phyloP scores from a whole-genome alignment of 2,797 vertebrate species.

The Botia kubotai region DNA sequence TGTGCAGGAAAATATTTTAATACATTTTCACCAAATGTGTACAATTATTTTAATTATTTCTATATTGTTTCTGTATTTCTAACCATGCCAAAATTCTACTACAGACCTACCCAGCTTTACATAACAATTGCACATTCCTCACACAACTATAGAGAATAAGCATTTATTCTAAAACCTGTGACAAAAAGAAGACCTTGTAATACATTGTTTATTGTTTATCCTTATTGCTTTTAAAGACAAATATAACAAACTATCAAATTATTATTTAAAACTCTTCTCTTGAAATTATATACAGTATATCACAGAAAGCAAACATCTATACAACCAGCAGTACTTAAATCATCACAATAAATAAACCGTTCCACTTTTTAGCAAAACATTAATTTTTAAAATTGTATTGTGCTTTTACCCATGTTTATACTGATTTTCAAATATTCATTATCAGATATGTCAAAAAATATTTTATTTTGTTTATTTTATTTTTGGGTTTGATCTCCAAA shows the following conservation, averaged over 20 bases:
- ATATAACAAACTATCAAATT: slow-evolving; percentile 52
- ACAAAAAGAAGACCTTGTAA: slow-evolving; percentile 15
- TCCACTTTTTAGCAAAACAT: slow-evolving; percentile 33
- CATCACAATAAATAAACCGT: slow-evolving; percentile 66
- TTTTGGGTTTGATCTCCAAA: neutral
- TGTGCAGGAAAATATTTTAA: too few relatives aligned
- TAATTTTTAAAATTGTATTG: too few relatives aligned
- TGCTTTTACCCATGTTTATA: too few relatives aligned
- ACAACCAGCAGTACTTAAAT: slow-evolving; percentile 62
- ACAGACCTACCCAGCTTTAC: neutral
- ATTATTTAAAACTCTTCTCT: slow-evolving; percentile 44
- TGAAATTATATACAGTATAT: slow-evolving; percentile 62
- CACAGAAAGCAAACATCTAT: slow-evolving; percentile 57
- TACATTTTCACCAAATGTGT: too few relatives aligned
- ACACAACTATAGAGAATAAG: neutral
- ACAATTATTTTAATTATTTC: neutral
- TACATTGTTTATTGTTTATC: slow-evolving; percentile 60
- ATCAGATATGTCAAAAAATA: too few relatives aligned
- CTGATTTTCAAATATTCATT: too few relatives aligned
- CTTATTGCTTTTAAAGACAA: slow-evolving; percentile 48
- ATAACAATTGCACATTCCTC: neutral
- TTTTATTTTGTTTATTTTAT: too few relatives aligned
- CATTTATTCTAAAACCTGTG: neutral
- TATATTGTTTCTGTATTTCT: neutral
- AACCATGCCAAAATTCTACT: slow-evolving; percentile 16